Evolutionary conservation across 2,888 invertebrate genomes (phyloP), one percentile per base, ranked within the genome.

Genomic region (Alloplasta piceator): DNA sequence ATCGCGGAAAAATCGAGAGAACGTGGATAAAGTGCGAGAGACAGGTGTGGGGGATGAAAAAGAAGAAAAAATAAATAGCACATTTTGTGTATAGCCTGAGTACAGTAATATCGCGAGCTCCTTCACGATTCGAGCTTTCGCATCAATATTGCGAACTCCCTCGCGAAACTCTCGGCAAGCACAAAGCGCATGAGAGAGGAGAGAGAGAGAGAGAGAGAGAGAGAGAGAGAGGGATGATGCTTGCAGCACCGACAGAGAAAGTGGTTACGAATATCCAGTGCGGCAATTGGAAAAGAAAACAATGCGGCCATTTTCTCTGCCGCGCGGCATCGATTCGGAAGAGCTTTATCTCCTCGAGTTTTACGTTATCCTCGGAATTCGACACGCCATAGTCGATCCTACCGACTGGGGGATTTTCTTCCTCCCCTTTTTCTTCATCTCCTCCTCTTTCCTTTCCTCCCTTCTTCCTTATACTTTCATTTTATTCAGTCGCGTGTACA

Each of bases 271-370:
- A 73, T 63, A 64, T 73, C 55, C 63, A 43, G 26, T 26, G 39
- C 12, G 55, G 73, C 68, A 73, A 80, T 80, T 64, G 76, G 73
- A 80, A 77, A 77, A 77, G 61, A 73, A 80, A 77, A 76, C 73
- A 80, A 77, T 72, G 72, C 80, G 58, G 61, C 72, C 50, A 73
- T 76, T 76, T 26, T 75, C 48, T 36, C 75, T 55, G 26, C 26
- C 26, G 26, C 73, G 56, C 70, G 58, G 81, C 70, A 78, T 78
- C 78, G 81, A 81, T 78, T 70, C 78, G 81, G 58, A 81, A 81
- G 64, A 81, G 78, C 81, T 78, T 77, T 78, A 78, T 80, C 80
- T 80, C 43, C 58, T 36, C 68, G 72, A 77, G 76, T 72, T 80
- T 73, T 68, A 72, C 76, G 80, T 76, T 72, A 76, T 68, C 50